A percentile compares a stretch with the other conserved stretches of the same genome.
phyloP scores from a whole-genome alignment of 2,797 vertebrate genomes.

The Intellagama lesueurii region DNA sequence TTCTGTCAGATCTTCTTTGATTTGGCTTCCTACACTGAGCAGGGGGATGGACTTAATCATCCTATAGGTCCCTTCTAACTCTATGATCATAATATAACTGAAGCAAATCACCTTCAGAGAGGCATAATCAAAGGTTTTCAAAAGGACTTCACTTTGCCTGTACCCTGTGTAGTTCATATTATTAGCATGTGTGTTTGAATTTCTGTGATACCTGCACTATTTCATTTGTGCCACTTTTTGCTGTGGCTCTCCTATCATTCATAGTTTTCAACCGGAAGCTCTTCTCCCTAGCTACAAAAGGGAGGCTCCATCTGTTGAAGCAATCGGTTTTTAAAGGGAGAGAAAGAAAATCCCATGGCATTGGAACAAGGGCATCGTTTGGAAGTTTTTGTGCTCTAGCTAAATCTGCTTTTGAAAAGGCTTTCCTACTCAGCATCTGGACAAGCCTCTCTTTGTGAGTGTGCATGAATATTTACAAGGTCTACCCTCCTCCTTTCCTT shows the following conservation, averaged over 20 bases:
- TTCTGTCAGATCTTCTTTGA: too few species aligned
- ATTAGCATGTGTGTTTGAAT: neutral
- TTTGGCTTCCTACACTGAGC: too few species aligned
- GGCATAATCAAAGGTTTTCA: neutral
- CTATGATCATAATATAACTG: neutral
- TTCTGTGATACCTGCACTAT: neutral
- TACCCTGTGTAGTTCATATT: neutral
- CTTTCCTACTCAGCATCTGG: constrained; percentile 19
- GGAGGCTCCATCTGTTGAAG: constrained; percentile 51
- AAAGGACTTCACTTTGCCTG: neutral
- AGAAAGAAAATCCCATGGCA: constrained; percentile 34
- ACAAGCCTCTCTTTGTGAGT: constrained; percentile 59
- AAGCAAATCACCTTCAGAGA: neutral
- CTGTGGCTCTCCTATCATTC: constrained; percentile 12
- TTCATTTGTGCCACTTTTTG: neutral
- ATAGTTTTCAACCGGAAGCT: neutral
- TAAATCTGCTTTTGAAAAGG: constrained; percentile 64
- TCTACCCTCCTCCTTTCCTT: constrained; percentile 13
- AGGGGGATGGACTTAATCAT: too few species aligned
- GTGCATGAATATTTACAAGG: constrained; percentile 65
- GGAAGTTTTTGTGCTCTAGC: constrained; percentile 57
- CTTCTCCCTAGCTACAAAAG: constrained; percentile 9
- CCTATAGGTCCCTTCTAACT: too few species aligned
- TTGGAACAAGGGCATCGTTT: constrained; percentile 53
- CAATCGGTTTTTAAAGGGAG: constrained; percentile 24